Evolutionary conservation across 1,140 invertebrate genomes (phyloP).

Genomic region (Tetramorium simillimum): DNA sequence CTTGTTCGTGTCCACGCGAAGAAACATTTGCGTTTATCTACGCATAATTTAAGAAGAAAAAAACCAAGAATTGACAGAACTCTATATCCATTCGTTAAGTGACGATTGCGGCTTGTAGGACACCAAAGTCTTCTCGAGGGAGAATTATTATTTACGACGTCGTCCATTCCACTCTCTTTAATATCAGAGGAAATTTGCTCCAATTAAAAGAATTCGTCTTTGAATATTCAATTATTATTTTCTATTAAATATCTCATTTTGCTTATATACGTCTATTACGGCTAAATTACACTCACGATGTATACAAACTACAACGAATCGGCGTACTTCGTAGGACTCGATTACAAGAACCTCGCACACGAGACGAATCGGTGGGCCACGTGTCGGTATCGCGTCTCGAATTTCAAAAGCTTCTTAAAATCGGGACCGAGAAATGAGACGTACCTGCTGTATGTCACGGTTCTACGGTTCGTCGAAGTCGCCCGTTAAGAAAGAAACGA

Average conservation of each 20-base stretch:
- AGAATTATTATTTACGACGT: conserved; percentile 9
- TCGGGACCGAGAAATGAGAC: conserved; percentile 41
- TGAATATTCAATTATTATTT: conserved; percentile 13
- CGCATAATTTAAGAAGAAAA: conserved; percentile 15
- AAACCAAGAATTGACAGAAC: neutral
- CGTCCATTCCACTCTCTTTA: neutral
- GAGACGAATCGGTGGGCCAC: conserved; percentile 49
- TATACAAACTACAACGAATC: neutral
- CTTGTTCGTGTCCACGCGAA: conserved; percentile 11
- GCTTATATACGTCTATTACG: neutral
- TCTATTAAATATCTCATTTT: neutral
- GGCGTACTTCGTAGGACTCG: conserved; percentile 4
- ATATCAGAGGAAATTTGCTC: neutral
- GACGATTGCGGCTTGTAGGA: conserved; percentile 42
- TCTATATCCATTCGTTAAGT: conserved; percentile 12
- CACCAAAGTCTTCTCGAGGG: neutral
- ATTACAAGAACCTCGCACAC: conserved; percentile 37
- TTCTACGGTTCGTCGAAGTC: conserved; percentile 40
- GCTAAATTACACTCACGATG: neutral
- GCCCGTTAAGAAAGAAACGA: conserved; percentile 4
- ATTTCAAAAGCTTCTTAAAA: conserved; percentile 62
- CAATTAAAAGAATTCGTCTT: neutral
- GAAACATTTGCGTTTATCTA: conserved; percentile 34
- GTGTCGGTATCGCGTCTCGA: conserved; percentile 50
- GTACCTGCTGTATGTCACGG: conserved; percentile 49